Base-by-base conservation (phyloP, 2,888 invertebrate genomes). In the Lithophane leautieri region DNA sequence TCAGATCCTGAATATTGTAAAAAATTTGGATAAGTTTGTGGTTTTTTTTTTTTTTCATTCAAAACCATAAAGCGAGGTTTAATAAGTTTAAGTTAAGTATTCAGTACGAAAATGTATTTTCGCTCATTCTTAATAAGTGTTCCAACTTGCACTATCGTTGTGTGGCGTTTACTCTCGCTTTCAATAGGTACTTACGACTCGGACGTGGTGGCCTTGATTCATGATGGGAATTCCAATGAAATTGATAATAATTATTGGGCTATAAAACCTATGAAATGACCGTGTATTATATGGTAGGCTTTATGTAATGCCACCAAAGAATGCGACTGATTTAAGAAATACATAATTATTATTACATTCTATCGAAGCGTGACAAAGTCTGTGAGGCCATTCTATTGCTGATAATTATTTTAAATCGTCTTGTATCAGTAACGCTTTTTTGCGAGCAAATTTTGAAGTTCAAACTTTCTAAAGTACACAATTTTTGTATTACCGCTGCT, bases 201-300 rank as follows among this genome's bases (percentile, higher is more conserved):
- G 8, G 19, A 28, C 56, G 34, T 74, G 60, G 34, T 74, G 60
- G 56, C 82, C 85, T 69, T 81, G 81, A 74, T 81, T 34, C 61
- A n/a, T 34, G 58, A 81, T 81, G 54, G 63, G 68, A 74, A 84
- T 81, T 84, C 63, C 85, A 28, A 47, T 52, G 47, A 22, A 61
- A 81, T 81, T 47, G 68, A 62, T 67, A 54, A 16, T 79, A n/a
- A 79, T 79, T 71, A 79, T 70, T 79, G 56, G 28, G 50, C 84
- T 54, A 84, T 79, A 79, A 70, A 69, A 79, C 52, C 58, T 79
- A 50, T 65, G 25, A 70, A 80, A 84, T 73, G 1, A 19, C 44
- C 40, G 56, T 52, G 69, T 58, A 71, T 58, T 61, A 79, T 54
- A 79, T 34, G 8, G 60, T 16, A 72, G 61, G 52, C 34, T 50